Evolutionary conservation across 2,888 invertebrate species (phyloP), one percentile per base, ranked within the genome.

Genomic region (Lepas anatifera): DNA sequence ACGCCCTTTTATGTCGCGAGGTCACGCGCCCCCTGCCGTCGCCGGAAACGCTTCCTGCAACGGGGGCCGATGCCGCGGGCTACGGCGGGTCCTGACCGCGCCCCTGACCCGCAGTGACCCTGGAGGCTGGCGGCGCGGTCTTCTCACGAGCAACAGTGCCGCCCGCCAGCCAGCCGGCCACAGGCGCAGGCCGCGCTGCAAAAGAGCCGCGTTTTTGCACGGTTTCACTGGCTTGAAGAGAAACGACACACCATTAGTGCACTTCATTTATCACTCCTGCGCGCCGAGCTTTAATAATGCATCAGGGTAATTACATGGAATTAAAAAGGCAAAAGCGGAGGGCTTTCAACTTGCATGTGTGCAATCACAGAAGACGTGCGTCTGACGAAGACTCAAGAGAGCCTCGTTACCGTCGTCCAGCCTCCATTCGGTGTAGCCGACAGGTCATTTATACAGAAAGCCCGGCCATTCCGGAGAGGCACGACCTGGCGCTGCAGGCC

Each of bases 201-300:
- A 58, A 58, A 58, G 35, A 22, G 35, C 58, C 25, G 25, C 58
- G 35, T 58, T 58, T 58, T 58, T 58, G 58, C 58, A 58, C 58
- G 22, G 58, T 58, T 58, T 58, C 58, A 35, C 58, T 35, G 32
- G 32, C 35, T 22, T 8, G 58, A 35, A 32, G 58, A 58, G 58
- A 58, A 58, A 58, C 58, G 58, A 58, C 32, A 25, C 58, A 58
- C 58, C 58, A 58, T 58, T 58, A 58, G 58, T 58, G 58, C 58
- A 35, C 58, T 58, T 58, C 58, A 58, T 58, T 58, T 25, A 58
- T 58, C 58, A 58, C 22, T 58, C 58, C 58, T 58, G 32, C 58
- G 25, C 18, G 32, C 58, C 35, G 35, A 35, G 58, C 58, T 58
- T 58, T 58, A 58, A 58, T 58, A 58, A 58, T 58, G 58, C 58